Evolutionary conservation across 2,113 vertebrate species (phyloP), one percentile per base, ranked within the genome.

Genomic region (Chamaetylas fuelleborni): DNA sequence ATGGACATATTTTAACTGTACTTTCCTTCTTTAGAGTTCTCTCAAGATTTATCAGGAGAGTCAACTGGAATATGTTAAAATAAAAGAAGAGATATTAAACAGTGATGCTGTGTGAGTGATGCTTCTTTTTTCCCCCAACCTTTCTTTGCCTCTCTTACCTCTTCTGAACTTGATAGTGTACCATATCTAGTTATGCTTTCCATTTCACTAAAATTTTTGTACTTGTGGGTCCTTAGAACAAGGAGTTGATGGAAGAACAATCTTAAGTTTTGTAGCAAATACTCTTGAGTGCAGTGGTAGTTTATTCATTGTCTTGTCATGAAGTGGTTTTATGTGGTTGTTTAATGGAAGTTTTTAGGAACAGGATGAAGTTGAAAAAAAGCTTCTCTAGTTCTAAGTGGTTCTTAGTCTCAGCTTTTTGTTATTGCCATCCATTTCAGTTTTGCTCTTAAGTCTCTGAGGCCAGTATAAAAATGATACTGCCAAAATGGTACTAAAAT

Each of bases 61-160:
- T 65, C 98, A 98, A 70, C 96, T 98, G 86, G 98, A 99, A 81
- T 97, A 98, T 67, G 92, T 97, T 76, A 96, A 95, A 50, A 93
- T 99, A 33, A 98, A 98, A 84, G 97, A 99, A 81, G 98, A 99
- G 88, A 98, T 98, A 76, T 64, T 96, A 54, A 98, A 95, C 94
- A 97, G 97, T 40, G 97, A 98, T 77, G 97, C 96, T 79, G 60
- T 97, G 99, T 99, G 96, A 98, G 99, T 92, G 40, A 33, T 61
- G 8, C 64, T 84, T 56, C 31, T 40, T 76, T 50, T 58, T 76
- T 62, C 19, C 43, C 51, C 48, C 42, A 45, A 12, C 19, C 8
- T 79, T 85, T 69, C 10, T 56, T 76, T 85, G 12, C 18, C 4
- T 6, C 22, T n/a, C 20, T 83, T 94, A n/a, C 3, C 19, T 90